Evolutionary conservation across 23 tunicate genomes (phyloP).

Genomic region (Phallusia fumigata): DNA sequence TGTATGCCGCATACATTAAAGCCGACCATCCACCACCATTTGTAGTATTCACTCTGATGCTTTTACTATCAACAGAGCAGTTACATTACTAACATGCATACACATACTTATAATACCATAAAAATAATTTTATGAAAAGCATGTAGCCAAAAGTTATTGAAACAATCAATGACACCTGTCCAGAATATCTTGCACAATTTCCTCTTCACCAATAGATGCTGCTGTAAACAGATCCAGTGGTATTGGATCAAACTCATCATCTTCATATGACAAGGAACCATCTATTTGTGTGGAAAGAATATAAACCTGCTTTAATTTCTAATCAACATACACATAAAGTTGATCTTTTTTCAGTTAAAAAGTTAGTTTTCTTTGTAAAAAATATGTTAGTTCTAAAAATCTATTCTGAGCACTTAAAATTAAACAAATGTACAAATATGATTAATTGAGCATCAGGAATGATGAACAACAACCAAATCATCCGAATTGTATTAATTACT

Average conservation of each 20-base stretch:
- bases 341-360: not conserved
- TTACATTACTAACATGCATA: no score
- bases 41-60: conserved; percentile 26
- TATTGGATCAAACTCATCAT: conserved; percentile 55
- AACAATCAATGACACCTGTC: conserved; percentile 42
- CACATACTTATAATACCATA: no score
- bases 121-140: no score
- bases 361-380: no score
- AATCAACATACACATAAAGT: not conserved
- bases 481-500: no score
- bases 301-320: not conserved
- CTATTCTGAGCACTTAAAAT: no score
- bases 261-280: conserved; percentile 69
- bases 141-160: no score
- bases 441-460: no score
- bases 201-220: conserved; percentile 86
- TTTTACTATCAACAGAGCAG: conserved; percentile 29
- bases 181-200: conserved; percentile 65
- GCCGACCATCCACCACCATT: conserved; percentile 87
- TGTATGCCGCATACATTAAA: conserved; percentile 89
- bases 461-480: no score
- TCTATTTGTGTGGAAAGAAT: conserved; percentile 23
- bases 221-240: conserved; percentile 87
- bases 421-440: no score
- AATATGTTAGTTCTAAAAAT: no score